These are phyloP conservation scores for Phrynocephalus guinanensis DNA, from an alignment of 2,797 vertebrate species.

Conservation along the genomic window DNA sequence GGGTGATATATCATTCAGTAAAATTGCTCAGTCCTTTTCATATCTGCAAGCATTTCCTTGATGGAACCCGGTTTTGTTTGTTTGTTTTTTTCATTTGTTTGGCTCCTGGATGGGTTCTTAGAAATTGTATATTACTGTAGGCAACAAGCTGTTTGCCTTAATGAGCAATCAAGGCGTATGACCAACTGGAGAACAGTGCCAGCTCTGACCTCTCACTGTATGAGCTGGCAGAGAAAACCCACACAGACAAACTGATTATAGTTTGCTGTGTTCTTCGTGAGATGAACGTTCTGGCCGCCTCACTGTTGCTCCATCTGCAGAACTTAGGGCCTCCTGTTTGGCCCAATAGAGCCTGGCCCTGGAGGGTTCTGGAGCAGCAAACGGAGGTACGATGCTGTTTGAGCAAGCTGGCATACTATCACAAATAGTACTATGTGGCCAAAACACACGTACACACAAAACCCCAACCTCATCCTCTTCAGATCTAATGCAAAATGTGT, in stretches of 20 bases:
- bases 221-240: conserved; percentile 60
- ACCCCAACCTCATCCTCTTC: too few species aligned
- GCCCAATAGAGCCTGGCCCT: conserved; percentile 14
- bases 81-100: conserved; percentile 19
- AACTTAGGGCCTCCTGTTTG: conserved; percentile 52
- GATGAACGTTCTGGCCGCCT: conserved; percentile 57
- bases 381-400: background rate
- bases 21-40: conserved; percentile 59
- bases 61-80: conserved; percentile 45
- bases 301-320: conserved; percentile 57
- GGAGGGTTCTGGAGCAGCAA: conserved; percentile 11
- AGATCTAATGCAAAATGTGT: too few species aligned
- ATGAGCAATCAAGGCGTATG: conserved; percentile 77
- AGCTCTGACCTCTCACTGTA: conserved; percentile 72
- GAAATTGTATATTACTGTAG: conserved; percentile 70
- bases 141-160: conserved; percentile 79
- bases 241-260: conserved; percentile 48
- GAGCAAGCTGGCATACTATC: too few species aligned
- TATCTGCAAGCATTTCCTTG: conserved; percentile 69
- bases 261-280: conserved; percentile 55
- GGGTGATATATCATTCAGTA: conserved; percentile 67
- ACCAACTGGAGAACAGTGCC: conserved; percentile 69
- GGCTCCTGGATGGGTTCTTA: conserved; percentile 64
- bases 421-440: too few species aligned
- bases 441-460: too few species aligned